Evolutionary conservation across 2,113 vertebrate genomes (phyloP), one percentile per base, ranked within the genome.

Genomic region (Psilopogon haemacephalus): DNA sequence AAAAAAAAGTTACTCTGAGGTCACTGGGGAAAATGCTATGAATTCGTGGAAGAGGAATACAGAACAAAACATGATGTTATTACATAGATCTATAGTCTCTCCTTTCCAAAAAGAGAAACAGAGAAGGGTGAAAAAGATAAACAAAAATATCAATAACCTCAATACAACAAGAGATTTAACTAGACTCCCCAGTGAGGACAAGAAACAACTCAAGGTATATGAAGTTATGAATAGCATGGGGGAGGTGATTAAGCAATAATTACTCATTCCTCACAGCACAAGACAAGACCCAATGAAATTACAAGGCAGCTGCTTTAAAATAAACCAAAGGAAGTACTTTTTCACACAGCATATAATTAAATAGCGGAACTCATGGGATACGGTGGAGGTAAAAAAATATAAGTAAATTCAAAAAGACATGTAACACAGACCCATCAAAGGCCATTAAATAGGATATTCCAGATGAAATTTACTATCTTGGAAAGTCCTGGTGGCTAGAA

Each of bases 201-300:
- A 67, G 48, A 89, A 67, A 85, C 40, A 62, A 6, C 24, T 37
- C 2, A 4, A 33, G 28, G 12, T 83, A 70, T 65, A 59, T 4
- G 17, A 87, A 89, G 63, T 73, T 91, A 85, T 15, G 50, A 87
- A n/a, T 32, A 94, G 71, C 46, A 64, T 5, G 14, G 28, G 27
- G 44, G 37, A 80, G 33, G 40, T 85, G 63, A 88, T 73, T 70
- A 93, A 80, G 72, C 79, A 88, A 58, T 30, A 71, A 91, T 89
- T 83, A 56, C n/a, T 91, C 55, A 50, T 69, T 85, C 89, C 87
- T 94, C 68, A 69, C 26, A 88, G 46, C 37, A 70, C 63, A 89
- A 89, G 79, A 30, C 32, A 72, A 50, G 50, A 73, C 85, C 84
- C 94, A 88, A 91, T 89, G 87, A 94, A 89, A 95, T 95, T 94